Conservation (phyloP, 2,888 invertebrate species). For the Chrysina gloriosa region DNA sequence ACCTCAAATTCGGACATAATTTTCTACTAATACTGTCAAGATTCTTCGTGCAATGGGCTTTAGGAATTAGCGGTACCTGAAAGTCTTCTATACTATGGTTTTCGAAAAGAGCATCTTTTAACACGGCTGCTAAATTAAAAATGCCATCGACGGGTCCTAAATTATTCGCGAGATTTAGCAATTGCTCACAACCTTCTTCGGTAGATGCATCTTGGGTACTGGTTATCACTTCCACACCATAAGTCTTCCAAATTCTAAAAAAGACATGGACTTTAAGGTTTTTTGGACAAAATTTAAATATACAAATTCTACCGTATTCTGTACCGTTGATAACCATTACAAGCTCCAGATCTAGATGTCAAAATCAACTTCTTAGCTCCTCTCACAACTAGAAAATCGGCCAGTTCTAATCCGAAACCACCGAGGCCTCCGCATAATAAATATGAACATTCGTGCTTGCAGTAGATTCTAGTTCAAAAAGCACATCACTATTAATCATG, state of each 20-base stretch:
- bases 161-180: conserved; percentile 73
- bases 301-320: conserved; percentile 78
- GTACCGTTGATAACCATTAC: conserved; percentile 84
- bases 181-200: conserved; percentile 73
- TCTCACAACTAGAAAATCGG: conserved; percentile 86
- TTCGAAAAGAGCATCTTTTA: conserved; percentile 80
- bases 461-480: conserved; percentile 69
- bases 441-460: conserved; percentile 69
- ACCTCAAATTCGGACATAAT: conserved; percentile 42
- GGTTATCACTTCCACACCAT: conserved; percentile 76
- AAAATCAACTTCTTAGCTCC: conserved; percentile 84
- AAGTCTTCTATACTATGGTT: conserved; percentile 81
- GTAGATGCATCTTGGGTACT: conserved; percentile 79
- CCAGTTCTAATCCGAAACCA: conserved; percentile 85
- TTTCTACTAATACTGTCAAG: conserved; percentile 72
- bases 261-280: too few species aligned
- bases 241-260: conserved; percentile 74
- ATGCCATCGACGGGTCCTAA: conserved; percentile 83
- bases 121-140: conserved; percentile 88
- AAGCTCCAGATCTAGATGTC: conserved; percentile 83
- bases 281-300: too few species aligned
- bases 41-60: conserved; percentile 79
- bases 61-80: conserved; percentile 76
- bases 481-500: too few species aligned
- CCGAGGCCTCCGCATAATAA: conserved; percentile 80